These are phyloP conservation scores for Spodoptera littoralis DNA, from an alignment of 2,888 invertebrate species.

Conservation along the genomic window DNA sequence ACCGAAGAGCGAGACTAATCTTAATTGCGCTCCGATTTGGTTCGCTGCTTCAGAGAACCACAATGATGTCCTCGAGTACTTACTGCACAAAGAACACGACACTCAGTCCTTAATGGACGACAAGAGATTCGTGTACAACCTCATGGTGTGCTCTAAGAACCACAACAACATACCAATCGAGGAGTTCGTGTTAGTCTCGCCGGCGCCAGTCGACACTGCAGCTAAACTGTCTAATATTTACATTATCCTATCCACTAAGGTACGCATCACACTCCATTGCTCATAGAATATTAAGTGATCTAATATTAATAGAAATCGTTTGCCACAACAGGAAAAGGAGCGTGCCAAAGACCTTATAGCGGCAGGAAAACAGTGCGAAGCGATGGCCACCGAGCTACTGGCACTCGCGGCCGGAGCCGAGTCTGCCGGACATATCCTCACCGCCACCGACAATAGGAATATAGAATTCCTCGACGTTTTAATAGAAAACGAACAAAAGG, in stretches of 20 bases:
- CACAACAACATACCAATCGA: slow-evolving; percentile 98
- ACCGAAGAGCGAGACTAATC: slow-evolving; percentile 97
- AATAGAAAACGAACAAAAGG: slow-evolving; percentile 99
- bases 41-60: slow-evolving; percentile 99
- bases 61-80: slow-evolving; percentile 97
- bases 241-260: slow-evolving; percentile 95
- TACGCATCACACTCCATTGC: slow-evolving; percentile 61
- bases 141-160: slow-evolving; percentile 99
- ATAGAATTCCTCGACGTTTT: slow-evolving; percentile 98
- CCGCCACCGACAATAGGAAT: slow-evolving; percentile 97
- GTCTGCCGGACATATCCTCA: slow-evolving; percentile 97
- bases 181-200: slow-evolving; percentile 99
- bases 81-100: slow-evolving; percentile 99
- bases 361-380: slow-evolving; percentile 98
- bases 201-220: slow-evolving; percentile 99
- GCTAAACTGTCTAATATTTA: slow-evolving; percentile 98
- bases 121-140: slow-evolving; percentile 98
- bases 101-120: slow-evolving; percentile 99
- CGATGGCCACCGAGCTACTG: slow-evolving; percentile 98
- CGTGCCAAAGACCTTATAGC: slow-evolving; percentile 98
- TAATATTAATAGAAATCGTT: slow-evolving; percentile 60
- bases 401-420: slow-evolving; percentile 98
- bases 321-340: slow-evolving; percentile 94
- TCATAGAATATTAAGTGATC: slow-evolving; percentile 37
- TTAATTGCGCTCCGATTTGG: slow-evolving; percentile 99